phyloP scores from a whole-genome alignment of 2,797 vertebrate genomes.

The Champsocephalus gunnari region DNA sequence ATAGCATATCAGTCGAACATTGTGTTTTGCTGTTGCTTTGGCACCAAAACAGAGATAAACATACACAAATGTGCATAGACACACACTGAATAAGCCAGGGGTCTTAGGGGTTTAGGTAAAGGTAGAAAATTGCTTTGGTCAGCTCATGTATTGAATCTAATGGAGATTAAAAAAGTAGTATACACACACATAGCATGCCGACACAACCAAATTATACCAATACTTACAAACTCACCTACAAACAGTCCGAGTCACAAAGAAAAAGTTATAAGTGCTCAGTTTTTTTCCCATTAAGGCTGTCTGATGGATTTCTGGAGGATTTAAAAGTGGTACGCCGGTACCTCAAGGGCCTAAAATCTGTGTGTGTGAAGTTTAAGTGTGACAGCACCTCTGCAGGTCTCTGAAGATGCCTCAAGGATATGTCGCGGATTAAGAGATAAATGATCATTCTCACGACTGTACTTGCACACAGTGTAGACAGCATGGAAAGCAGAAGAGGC shows the following conservation, averaged over 20 bases:
- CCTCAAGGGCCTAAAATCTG: constrained; percentile 2
- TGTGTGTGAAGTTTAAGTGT: constrained; percentile 27
- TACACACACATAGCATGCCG: neutral
- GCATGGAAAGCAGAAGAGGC: constrained; percentile 12
- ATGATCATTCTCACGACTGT: constrained; percentile 39
- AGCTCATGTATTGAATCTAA: constrained; percentile 23
- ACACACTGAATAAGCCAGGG: neutral
- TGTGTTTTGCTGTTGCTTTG: constrained; percentile 13
- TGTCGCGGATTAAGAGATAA: constrained; percentile 47
- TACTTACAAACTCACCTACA: neutral
- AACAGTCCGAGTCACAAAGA: neutral
- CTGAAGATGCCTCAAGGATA: constrained; percentile 53
- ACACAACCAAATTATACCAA: neutral
- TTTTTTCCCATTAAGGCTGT: neutral
- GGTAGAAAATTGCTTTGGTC: constrained; percentile 31
- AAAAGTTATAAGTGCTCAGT: neutral
- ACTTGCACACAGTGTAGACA: constrained; percentile 37
- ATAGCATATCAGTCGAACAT: constrained; percentile 12
- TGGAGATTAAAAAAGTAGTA: constrained; percentile 11
- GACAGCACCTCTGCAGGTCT: constrained; percentile 48
- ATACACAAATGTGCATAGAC: constrained; percentile 21
- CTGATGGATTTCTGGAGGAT: constrained; percentile 16
- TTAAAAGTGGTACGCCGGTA: constrained; percentile 20
- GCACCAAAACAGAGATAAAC: neutral
- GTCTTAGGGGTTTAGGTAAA: constrained; percentile 8